Percentiles rank a stretch among this genome's conserved stretches.
Evolutionary conservation across 1,140 invertebrate species (phyloP).

Genomic region (Idris sp.): DNA sequence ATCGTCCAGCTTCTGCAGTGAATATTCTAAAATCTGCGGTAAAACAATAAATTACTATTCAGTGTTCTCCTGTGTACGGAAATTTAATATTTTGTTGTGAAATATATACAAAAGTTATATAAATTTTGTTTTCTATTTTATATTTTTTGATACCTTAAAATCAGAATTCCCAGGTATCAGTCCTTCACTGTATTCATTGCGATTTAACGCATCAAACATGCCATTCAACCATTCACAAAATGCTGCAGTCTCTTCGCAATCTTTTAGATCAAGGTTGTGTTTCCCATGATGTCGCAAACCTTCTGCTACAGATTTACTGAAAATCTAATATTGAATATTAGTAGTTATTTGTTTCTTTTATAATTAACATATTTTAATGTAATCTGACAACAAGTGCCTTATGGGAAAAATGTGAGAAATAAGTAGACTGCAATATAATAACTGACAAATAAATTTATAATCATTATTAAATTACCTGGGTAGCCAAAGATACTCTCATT

Average conservation of each 20-base stretch:
- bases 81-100: no score
- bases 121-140: no score
- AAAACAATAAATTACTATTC: constrained; percentile 1
- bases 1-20: constrained; percentile 36
- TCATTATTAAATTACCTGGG: constrained; percentile 5
- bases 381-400: no score
- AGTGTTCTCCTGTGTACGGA: no score
- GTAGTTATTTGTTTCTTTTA: no score
- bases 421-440: no score
- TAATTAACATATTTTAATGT: background rate
- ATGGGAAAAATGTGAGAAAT: no score
- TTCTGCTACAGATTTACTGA: constrained; percentile 11
- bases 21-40: constrained; percentile 19
- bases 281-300: background rate
- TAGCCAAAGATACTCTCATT: constrained; percentile 3
- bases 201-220: constrained; percentile 18
- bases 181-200: background rate
- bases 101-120: background rate
- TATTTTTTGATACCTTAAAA: background rate
- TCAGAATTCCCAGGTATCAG: background rate
- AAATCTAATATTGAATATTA: constrained; percentile 1
- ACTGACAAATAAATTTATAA: background rate
- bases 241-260: background rate
- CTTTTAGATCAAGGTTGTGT: background rate
- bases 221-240: constrained; percentile 15